Base-by-base conservation (phyloP, 2,797 vertebrate species). In the Enoplosus armatus region DNA sequence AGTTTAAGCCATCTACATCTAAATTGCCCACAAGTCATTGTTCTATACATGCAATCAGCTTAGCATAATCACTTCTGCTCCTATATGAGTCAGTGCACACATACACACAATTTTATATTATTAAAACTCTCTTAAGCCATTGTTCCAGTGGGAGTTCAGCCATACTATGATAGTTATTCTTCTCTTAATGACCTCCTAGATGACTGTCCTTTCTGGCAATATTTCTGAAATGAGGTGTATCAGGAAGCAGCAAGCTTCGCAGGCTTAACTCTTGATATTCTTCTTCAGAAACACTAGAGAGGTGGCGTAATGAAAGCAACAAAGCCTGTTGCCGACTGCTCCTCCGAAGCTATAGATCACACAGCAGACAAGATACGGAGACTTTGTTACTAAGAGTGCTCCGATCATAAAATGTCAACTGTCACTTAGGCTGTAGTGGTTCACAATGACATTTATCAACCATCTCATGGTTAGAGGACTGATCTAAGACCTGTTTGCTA, bases 401-500 rank as follows among this genome's bases (percentile, higher is more conserved):
- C 63, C 22, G 70, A 83, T 86, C 79, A 74, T 82, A 77, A 87
- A 89, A 90, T 87, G 89, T 73, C 89, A 90, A 75, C 82, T 70
- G 83, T 88, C 86, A 85, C 82, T 88, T 79, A 70, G 55, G 65
- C 50, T 81, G 69, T 12, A 75, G 78, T 79, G 47, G 73, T 71
- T 79, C 58, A 63, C 79, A 24, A 27, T 80, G 70, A 67, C 78
- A 90, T 88, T 88, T 83, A 89, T 89, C 80, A 88, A 71, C 33
- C 60, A 64, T 71, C 50, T 81, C 22, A 6, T 15, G 39, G 41
- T 37, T 9, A 3, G 53, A 75, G 69, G 61, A 62, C 83, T 70
- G 66, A 78, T 85, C 55, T 7, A 26, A 56, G 53, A 75, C 65
- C 62, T 72, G 70, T 56, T 71, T 66, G 27, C 39, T 60, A 4